phyloP scores from a whole-genome alignment of 2,113 vertebrate species.

The Cariama cristata region DNA sequence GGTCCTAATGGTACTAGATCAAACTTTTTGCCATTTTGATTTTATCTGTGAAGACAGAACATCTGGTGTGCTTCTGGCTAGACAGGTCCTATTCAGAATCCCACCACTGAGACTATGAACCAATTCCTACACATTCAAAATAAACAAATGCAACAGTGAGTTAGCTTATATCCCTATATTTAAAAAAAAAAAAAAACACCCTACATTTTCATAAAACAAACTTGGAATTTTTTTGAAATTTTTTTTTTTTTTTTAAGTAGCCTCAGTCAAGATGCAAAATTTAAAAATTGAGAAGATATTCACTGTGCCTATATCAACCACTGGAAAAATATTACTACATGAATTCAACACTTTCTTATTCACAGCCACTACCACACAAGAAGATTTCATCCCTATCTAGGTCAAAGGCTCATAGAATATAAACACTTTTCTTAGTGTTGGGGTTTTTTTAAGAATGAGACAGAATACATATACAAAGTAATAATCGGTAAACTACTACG shows the following conservation, averaged over 20 bases:
- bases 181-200: neutral
- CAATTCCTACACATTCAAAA: neutral
- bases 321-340: neutral
- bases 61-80: slow-evolving; percentile 15
- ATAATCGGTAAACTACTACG: neutral
- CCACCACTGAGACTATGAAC: neutral
- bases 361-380: neutral
- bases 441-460: neutral
- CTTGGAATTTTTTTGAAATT: neutral
- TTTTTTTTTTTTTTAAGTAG: neutral
- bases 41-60: slow-evolving; percentile 29
- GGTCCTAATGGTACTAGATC: neutral
- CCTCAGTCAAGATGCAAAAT: neutral
- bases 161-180: neutral
- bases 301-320: neutral
- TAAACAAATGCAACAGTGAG: neutral
- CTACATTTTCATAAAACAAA: neutral
- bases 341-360: neutral
- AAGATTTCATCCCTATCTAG: neutral
- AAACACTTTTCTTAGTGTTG: neutral
- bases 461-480: neutral
- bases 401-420: neutral
- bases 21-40: slow-evolving; percentile 1
- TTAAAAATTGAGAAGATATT: neutral
- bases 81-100: neutral